These are phyloP conservation scores for Drosophila mettleri DNA, from an alignment of 2,888 invertebrate genomes.

Conservation along the genomic window DNA sequence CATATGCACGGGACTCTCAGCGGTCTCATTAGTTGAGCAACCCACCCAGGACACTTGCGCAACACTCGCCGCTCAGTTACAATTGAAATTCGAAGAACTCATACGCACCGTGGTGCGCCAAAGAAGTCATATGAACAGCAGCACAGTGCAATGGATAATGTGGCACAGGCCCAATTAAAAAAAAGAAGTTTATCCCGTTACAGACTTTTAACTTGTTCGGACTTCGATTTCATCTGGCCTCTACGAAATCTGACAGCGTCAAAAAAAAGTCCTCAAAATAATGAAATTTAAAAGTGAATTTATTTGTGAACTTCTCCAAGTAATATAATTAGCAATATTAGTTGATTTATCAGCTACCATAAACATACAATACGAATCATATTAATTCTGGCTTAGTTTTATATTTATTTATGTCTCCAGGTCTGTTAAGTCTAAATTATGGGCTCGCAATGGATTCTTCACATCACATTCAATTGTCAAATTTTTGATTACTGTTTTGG, in stretches of 20 bases:
- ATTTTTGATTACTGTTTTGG: slow-evolving; percentile 13
- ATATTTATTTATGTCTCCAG: slow-evolving; percentile 8
- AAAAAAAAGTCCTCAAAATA: slow-evolving; percentile 11
- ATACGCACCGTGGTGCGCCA: slow-evolving; percentile 48
- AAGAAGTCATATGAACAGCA: background rate
- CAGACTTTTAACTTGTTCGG: slow-evolving; percentile 7
- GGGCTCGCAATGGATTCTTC: slow-evolving; percentile 50
- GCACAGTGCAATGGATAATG: slow-evolving; percentile 20
- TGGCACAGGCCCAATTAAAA: slow-evolving; percentile 24
- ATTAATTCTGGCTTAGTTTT: slow-evolving; percentile 2
- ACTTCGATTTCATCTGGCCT: slow-evolving; percentile 3
- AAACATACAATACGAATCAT: slow-evolving; percentile 15
- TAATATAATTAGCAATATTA: slow-evolving; percentile 15
- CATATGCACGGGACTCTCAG: slow-evolving; percentile 52
- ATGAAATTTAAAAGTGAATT: slow-evolving; percentile 15
- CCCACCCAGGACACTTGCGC: slow-evolving; percentile 63
- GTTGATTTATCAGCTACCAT: slow-evolving; percentile 5
- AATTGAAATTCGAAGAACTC: slow-evolving; percentile 53
- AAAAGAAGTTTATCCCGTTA: slow-evolving; percentile 6
- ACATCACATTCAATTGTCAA: slow-evolving; percentile 54
- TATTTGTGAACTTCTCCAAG: slow-evolving; percentile 15
- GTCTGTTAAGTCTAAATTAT: slow-evolving; percentile 17
- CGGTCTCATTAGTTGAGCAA: slow-evolving; percentile 53
- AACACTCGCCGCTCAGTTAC: slow-evolving; percentile 59
- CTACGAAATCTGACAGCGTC: background rate